Conservation (phyloP, 2,888 invertebrate species). For the Cryptus armator region DNA sequence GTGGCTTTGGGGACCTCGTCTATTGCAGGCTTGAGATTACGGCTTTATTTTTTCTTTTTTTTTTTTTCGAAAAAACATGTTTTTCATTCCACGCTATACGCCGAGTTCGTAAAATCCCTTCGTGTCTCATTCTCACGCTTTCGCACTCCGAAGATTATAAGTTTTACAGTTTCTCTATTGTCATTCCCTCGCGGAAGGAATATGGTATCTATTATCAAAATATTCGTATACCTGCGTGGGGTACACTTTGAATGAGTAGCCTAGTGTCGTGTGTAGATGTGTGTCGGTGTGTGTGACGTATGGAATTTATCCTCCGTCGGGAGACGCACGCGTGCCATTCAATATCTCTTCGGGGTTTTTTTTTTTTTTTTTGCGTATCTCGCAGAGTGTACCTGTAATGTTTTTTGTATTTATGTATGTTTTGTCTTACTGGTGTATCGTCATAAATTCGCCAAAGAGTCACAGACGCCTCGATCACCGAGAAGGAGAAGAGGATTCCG, state of each 20-base stretch:
- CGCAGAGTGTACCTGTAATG: constrained; percentile 15
- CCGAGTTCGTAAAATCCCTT: constrained; percentile 4
- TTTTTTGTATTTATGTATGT: constrained; percentile 23
- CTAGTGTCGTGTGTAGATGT: constrained; percentile 32
- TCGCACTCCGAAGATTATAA: constrained; percentile 49
- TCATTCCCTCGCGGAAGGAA: constrained; percentile 64
- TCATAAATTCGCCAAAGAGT: constrained; percentile 36
- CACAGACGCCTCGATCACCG: constrained; percentile 34
- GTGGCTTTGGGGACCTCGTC: constrained; percentile 38
- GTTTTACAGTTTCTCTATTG: constrained; percentile 56
- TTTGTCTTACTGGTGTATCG: constrained; percentile 28
- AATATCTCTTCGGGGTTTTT: background rate
- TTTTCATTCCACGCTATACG: background rate
- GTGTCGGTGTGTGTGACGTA: constrained; percentile 10
- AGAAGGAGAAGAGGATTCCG: constrained; percentile 64
- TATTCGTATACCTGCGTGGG: constrained; percentile 49
- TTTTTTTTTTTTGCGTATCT: background rate
- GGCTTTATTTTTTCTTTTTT: background rate
- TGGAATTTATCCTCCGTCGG: constrained; percentile 5
- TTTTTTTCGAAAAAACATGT: constrained; percentile 1
- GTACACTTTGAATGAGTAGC: constrained; percentile 58
- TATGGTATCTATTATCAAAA: constrained; percentile 65
- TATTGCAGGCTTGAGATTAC: constrained; percentile 39
- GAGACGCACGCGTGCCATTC: background rate
- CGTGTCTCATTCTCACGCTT: background rate